Conservation (phyloP, 2,113 vertebrate genomes). For the Zosterops hypoxanthus region DNA sequence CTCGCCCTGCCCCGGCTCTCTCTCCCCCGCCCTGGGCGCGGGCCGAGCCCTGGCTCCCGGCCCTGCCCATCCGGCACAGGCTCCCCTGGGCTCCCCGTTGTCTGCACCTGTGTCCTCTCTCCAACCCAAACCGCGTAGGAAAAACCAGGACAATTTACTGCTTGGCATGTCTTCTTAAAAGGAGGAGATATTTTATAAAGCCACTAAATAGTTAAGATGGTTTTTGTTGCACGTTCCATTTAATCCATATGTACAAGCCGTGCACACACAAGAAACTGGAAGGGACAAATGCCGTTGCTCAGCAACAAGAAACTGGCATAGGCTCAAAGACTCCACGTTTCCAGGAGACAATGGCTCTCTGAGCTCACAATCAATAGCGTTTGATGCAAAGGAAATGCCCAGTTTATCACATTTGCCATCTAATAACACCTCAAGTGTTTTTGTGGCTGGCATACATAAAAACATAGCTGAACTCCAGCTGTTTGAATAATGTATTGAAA, state of each 20-base stretch:
- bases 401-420: slow-evolving; percentile 34
- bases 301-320: slow-evolving; percentile 69
- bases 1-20: fast-evolving
- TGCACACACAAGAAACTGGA: slow-evolving; percentile 52
- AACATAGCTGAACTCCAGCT: slow-evolving; percentile 11
- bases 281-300: slow-evolving; percentile 65
- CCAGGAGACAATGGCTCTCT: slow-evolving; percentile 52
- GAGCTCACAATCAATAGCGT: slow-evolving; percentile 56
- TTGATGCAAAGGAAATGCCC: slow-evolving; percentile 60
- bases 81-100: fast-evolving
- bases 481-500: slow-evolving; percentile 34
- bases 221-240: slow-evolving; percentile 10
- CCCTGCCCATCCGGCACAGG: fast-evolving
- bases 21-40: neutral
- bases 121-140: neutral
- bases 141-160: neutral
- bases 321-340: slow-evolving; percentile 50
- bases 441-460: slow-evolving; percentile 9
- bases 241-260: slow-evolving; percentile 56
- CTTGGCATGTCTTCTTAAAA: neutral
- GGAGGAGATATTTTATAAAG: neutral
- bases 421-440: slow-evolving; percentile 48
- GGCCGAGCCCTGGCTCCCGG: neutral
- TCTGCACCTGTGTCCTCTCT: fast-evolving
- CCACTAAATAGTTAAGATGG: slow-evolving; percentile 46